Evolutionary conservation across 2,113 vertebrate species (phyloP), one percentile per base, ranked within the genome.

Genomic region (Ascaphus truei): DNA sequence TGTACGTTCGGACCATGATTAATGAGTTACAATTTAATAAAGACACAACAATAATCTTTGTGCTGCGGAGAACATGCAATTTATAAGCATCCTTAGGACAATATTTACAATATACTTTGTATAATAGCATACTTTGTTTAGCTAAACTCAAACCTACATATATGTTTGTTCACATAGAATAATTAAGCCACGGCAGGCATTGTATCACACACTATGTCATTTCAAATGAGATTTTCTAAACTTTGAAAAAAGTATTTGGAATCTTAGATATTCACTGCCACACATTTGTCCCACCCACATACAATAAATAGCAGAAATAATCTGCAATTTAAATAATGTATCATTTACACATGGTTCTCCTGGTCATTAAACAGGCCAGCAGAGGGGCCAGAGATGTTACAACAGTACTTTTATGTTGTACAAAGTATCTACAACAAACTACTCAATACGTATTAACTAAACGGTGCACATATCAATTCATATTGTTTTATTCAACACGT

Each of bases 21-120:
- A 71, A 71, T 71, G 57, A 57, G 43, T 52, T 68, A 26, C 67
- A 71, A 37, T 71, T 41, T 52, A 71, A 71, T 45, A 71, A 51
- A 60, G 55, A 52, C 18, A 65, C 37, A 68, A 68, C 55, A 59
- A 61, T 39, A 47, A 61, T 51, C 45, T 61, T 30, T 71, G 57
- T 61, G 48, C 30, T 9, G 22, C 20, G 29, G 22, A 60, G 15
- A 50, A 68, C 50, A 58, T 22, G 34, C 30, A 68, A 48, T 48
- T 22, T 50, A 26, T 53, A 60, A 57, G 15, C 55, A 11, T 59
- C 30, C 10, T 33, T 27, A 57, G 45, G 41, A 55, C 26, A 55
- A 66, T 67, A 45, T 30, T 59, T 25, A 5, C 25, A 16, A 16
- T 13, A 7, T 10, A 1, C 8, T 15, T 6, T 43, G 16, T 31